Conservation (phyloP, 1,140 invertebrate genomes). For the Hylyphantes graminicola region DNA sequence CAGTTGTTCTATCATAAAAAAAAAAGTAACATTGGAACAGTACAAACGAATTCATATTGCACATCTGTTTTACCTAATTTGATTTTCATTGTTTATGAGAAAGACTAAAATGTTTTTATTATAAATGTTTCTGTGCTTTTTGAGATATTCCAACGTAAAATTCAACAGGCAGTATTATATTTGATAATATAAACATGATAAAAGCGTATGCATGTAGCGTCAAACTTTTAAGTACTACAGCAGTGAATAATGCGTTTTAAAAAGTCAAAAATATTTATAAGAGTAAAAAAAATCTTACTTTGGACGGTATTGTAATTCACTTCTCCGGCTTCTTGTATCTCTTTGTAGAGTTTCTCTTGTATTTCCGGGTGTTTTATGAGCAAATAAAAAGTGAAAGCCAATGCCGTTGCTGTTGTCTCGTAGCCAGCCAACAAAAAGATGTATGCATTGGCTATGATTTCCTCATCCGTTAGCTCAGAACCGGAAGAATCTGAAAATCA, state of each 20-base stretch:
- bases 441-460: slow-evolving; percentile 66
- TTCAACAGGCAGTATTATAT: too few species aligned
- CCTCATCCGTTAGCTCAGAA: slow-evolving; percentile 60
- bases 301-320: slow-evolving; percentile 6
- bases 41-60: too few species aligned
- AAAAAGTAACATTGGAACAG: too few species aligned
- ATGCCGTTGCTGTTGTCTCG: slow-evolving; percentile 68
- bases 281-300: slow-evolving; percentile 8
- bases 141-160: too few species aligned
- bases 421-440: slow-evolving; percentile 69
- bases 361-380: slow-evolving; percentile 68
- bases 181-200: too few species aligned
- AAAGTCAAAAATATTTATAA: neutral
- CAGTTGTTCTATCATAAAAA: too few species aligned
- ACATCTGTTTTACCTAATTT: too few species aligned
- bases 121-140: too few species aligned
- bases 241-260: neutral
- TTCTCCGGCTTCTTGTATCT: slow-evolving; percentile 63
- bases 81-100: too few species aligned
- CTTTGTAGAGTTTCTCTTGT: slow-evolving; percentile 67
- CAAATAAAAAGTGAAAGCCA: slow-evolving; percentile 67
- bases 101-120: too few species aligned
- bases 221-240: too few species aligned
- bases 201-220: too few species aligned
- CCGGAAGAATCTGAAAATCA: neutral